These are phyloP conservation scores for Carettochelys insculpta DNA, from an alignment of 2,113 vertebrate genomes.

Conservation along the genomic window DNA sequence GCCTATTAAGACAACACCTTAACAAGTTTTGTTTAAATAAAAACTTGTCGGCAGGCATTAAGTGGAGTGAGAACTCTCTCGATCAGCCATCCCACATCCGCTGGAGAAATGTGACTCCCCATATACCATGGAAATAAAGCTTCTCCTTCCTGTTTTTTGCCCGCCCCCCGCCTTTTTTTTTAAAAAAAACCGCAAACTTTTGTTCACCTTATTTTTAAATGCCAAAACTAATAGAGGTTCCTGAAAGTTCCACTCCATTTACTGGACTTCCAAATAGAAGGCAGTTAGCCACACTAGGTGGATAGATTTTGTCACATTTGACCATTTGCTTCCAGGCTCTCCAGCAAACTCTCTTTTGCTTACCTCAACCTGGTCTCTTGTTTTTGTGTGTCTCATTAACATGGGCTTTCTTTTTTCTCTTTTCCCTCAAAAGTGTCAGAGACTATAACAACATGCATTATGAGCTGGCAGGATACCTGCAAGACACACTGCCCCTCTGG, in stretches of 20 bases:
- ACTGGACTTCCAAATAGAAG: conserved; percentile 55
- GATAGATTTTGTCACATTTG: conserved; percentile 41
- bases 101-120: conserved; percentile 26
- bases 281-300: conserved; percentile 28
- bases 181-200: conserved; percentile 18
- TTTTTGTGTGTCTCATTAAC: not conserved
- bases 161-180: too few species aligned
- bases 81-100: not conserved
- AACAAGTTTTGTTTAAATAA: conserved; percentile 73
- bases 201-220: conserved; percentile 32
- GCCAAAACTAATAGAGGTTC: not conserved
- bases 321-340: not conserved
- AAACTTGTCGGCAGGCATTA: conserved; percentile 67
- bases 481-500: conserved; percentile 40
- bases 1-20: conserved; percentile 77
- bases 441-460: not conserved
- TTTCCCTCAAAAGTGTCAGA: conserved; percentile 19
- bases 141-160: not conserved
- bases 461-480: not conserved
- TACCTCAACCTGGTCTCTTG: not conserved
- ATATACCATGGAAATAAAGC: not conserved
- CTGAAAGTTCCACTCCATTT: conserved; percentile 61
- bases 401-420: not conserved
- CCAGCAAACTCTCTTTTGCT: conserved; percentile 4
- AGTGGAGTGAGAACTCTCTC: conserved; percentile 14